Percentiles rank a stretch among this genome's conserved stretches.
Evolutionary conservation across 2,113 vertebrate species (phyloP).

Genomic region (Xenus cinereus): DNA sequence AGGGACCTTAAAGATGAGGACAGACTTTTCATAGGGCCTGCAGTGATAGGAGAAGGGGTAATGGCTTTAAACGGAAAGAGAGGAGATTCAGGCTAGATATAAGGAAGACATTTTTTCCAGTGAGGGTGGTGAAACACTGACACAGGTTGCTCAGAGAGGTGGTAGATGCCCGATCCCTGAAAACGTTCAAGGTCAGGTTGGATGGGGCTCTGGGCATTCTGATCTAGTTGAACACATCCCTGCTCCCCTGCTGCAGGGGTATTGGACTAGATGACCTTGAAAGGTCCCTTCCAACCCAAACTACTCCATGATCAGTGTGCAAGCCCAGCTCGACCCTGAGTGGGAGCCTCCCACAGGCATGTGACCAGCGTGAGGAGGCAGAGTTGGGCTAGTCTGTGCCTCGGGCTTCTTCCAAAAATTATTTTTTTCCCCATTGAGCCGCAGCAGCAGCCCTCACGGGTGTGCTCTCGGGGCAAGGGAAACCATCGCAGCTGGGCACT

Average conservation of each 20-base stretch:
- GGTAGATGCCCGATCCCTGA: not conserved
- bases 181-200: not conserved
- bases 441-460: no score
- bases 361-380: not conserved
- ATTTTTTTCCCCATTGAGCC: not conserved
- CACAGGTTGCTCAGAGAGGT: not conserved
- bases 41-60: not conserved
- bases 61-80: not conserved
- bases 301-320: not conserved
- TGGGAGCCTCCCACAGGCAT: not conserved
- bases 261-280: not conserved
- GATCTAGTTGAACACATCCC: not conserved
- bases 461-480: not conserved
- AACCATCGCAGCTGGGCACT: not conserved
- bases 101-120: not conserved
- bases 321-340: not conserved
- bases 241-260: not conserved
- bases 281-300: not conserved
- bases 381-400: no score
- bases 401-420: accelerated
- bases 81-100: not conserved
- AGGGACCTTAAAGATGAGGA: not conserved
- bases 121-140: not conserved
- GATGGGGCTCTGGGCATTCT: not conserved
- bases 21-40: not conserved